These are phyloP conservation scores for Zaprionus africanus DNA, from an alignment of 1,140 invertebrate species.

Conservation along the genomic window DNA sequence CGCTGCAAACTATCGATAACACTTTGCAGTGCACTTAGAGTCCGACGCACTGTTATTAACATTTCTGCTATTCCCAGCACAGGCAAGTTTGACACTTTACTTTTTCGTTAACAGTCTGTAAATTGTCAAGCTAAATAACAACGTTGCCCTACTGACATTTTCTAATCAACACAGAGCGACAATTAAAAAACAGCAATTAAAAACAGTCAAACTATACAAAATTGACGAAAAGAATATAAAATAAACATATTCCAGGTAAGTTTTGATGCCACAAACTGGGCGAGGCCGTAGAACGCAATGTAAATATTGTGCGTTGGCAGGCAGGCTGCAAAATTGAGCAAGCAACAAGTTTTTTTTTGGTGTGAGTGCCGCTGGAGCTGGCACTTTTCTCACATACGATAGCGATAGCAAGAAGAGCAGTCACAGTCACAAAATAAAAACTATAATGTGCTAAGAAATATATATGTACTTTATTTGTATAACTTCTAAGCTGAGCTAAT, in stretches of 20 bases:
- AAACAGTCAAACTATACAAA: conserved; percentile 14
- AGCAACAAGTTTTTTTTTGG: conserved; percentile 67
- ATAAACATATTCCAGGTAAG: conserved; percentile 53
- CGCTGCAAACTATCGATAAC: conserved; percentile 1
- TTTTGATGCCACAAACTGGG: conserved; percentile 16
- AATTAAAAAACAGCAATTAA: conserved; percentile 6
- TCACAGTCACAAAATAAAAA: conserved; percentile 16
- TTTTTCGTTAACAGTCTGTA: conserved; percentile 29
- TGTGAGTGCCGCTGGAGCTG: conserved; percentile 49
- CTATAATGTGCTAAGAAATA: neutral
- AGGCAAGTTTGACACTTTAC: conserved; percentile 8
- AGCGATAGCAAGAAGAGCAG: neutral
- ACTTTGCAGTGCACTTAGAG: conserved; percentile 3
- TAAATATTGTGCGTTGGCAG: conserved; percentile 65
- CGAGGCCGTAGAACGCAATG: conserved; percentile 26
- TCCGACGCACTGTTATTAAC: conserved; percentile 3
- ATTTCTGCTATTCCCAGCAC: conserved; percentile 4
- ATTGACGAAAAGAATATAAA: conserved; percentile 22
- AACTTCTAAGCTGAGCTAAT: neutral
- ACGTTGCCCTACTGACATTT: conserved; percentile 33
- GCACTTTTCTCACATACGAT: conserved; percentile 40
- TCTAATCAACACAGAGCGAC: conserved; percentile 18
- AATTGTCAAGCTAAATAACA: conserved; percentile 37
- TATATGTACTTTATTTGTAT: neutral
- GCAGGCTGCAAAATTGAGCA: conserved; percentile 33